These are phyloP conservation scores for Anguilla anguilla DNA, from an alignment of 2,797 vertebrate genomes.

Conservation along the genomic window DNA sequence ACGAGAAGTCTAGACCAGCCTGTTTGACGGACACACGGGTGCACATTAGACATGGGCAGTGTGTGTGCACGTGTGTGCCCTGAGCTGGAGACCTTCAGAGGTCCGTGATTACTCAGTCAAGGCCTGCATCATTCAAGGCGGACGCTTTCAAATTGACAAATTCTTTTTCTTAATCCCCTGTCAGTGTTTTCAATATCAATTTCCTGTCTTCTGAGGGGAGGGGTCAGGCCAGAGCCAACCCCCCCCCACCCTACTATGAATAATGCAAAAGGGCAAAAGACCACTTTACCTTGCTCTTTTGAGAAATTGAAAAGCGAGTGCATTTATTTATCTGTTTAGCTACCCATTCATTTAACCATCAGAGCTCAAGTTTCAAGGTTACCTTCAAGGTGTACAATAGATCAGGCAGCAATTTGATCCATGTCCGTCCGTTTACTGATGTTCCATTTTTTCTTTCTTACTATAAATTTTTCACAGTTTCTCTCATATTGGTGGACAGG, in stretches of 20 bases:
- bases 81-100: slow-evolving; percentile 36
- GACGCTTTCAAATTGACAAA: slow-evolving; percentile 44
- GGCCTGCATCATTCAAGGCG: slow-evolving; percentile 47
- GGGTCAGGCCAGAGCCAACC: neutral
- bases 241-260: neutral
- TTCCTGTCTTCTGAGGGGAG: slow-evolving; percentile 33
- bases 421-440: neutral
- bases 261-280: slow-evolving; percentile 11
- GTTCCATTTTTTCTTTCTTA: neutral
- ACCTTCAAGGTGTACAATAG: neutral
- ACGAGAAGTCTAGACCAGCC: neutral
- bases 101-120: slow-evolving; percentile 38
- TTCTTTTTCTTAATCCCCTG: slow-evolving; percentile 36
- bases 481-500: neutral
- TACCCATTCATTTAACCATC: slow-evolving; percentile 3
- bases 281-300: neutral
- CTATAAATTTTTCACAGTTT: neutral
- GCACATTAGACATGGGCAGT: slow-evolving; percentile 36
- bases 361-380: neutral
- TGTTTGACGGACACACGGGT: neutral
- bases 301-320: slow-evolving; percentile 7
- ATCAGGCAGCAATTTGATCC: neutral
- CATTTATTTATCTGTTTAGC: slow-evolving; percentile 3
- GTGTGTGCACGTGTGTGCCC: slow-evolving; percentile 14
- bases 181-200: slow-evolving; percentile 39